Conservation (phyloP, 2,888 invertebrate species). For the Corbicula japonica region DNA sequence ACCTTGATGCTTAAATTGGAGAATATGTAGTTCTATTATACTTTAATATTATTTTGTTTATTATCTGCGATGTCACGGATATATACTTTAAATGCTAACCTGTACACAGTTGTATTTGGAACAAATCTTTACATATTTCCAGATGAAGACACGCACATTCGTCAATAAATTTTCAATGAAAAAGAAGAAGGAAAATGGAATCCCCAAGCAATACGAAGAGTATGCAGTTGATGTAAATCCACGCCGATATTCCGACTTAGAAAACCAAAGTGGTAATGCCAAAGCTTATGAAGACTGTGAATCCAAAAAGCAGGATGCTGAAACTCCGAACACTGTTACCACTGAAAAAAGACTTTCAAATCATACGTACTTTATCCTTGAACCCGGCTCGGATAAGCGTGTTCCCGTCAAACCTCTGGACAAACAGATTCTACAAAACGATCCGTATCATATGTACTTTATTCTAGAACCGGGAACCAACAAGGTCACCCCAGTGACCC, state of each 20-base stretch:
- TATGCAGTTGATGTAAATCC: background rate
- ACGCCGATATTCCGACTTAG: slow-evolving; percentile 3
- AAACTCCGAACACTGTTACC: too few species aligned
- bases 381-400: slow-evolving; percentile 30
- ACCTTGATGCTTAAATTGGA: background rate
- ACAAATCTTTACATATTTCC: background rate
- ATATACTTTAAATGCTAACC: background rate
- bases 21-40: background rate
- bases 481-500: slow-evolving; percentile 14
- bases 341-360: background rate
- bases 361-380: slow-evolving; percentile 31
- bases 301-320: too few species aligned
- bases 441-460: slow-evolving; percentile 32
- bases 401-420: slow-evolving; percentile 26
- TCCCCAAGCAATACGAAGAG: background rate
- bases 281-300: background rate
- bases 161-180: background rate
- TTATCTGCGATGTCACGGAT: background rate
- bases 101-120: background rate
- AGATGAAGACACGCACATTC: slow-evolving; percentile 14
- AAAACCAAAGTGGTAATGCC: too few species aligned
- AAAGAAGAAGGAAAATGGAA: background rate
- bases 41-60: background rate
- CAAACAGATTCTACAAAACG: background rate
- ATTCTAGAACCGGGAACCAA: slow-evolving; percentile 31